Conservation (phyloP, 35 echinoderm and acorn worm species). For the Heliocidaris erythrogramma region DNA sequence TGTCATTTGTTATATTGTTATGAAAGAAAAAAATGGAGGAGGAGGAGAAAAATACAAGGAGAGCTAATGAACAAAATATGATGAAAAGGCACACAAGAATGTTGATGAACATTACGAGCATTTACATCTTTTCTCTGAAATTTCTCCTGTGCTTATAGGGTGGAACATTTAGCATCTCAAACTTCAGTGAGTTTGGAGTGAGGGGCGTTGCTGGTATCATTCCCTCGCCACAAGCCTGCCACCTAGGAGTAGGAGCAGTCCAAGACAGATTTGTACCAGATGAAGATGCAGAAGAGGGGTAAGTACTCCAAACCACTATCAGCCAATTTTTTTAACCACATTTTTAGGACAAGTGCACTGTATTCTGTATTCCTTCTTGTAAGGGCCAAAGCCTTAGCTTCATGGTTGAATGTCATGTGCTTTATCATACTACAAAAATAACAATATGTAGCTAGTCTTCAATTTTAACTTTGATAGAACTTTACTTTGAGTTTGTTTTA, state of each 20-base stretch:
- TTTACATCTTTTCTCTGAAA: background rate
- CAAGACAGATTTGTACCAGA: slow-evolving; percentile 78
- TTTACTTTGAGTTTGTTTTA: too few relatives aligned
- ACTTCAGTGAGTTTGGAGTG: slow-evolving; percentile 80
- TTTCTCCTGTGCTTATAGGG: slow-evolving; percentile 50
- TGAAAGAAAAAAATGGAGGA: background rate
- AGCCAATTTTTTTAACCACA: too few relatives aligned
- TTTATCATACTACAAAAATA: too few relatives aligned
- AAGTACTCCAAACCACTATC: too few relatives aligned
- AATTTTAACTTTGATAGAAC: too few relatives aligned
- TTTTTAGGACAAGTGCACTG: too few relatives aligned
- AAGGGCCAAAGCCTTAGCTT: too few relatives aligned
- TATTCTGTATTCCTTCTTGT: too few relatives aligned
- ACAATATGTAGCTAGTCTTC: too few relatives aligned
- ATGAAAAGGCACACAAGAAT: background rate
- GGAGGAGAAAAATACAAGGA: too few relatives aligned
- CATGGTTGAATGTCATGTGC: too few relatives aligned
- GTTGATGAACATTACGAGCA: background rate
- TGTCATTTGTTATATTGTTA: too few relatives aligned
- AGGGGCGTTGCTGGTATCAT: slow-evolving; percentile 84
- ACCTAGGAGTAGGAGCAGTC: slow-evolving; percentile 78
- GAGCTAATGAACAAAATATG: background rate
- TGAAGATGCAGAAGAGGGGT: slow-evolving; percentile 87
- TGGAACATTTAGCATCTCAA: slow-evolving; percentile 91
- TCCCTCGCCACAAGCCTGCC: slow-evolving; percentile 88